Percentiles rank a stretch among this genome's conserved stretches.
Evolutionary conservation across 53 echinoderm and acorn worm genomes (phyloP).

Genomic region (Pentamera pediparva): DNA sequence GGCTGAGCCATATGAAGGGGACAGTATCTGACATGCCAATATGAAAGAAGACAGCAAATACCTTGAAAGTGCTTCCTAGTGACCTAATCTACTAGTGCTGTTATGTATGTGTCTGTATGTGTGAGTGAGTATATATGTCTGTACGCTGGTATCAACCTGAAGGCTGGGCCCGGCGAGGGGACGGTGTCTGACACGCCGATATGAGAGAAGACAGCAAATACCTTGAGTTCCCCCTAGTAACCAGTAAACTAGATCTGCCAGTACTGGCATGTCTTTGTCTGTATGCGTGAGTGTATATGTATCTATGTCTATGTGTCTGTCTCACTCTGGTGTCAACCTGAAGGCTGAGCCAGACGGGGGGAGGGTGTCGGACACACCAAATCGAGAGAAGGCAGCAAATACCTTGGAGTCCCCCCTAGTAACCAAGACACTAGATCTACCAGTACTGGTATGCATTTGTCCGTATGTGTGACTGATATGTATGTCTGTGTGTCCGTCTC

Average conservation of each 20-base stretch:
- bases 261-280: slow-evolving; percentile 6
- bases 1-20: too few species aligned
- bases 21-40: too few species aligned
- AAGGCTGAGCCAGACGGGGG: slow-evolving; percentile 2
- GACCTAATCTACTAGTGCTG: too few species aligned
- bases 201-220: not conserved
- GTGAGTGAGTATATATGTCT: too few species aligned
- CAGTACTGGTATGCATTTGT: slow-evolving; percentile 11
- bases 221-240: slow-evolving; percentile 29
- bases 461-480: too few species aligned
- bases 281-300: too few species aligned
- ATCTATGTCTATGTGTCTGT: too few species aligned
- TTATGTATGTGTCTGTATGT: too few species aligned
- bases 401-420: slow-evolving; percentile 28
- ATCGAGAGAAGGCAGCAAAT: not conserved
- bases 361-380: slow-evolving; percentile 17
- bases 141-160: slow-evolving; percentile 16
- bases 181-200: slow-evolving; percentile 19
- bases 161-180: not conserved
- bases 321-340: slow-evolving; percentile 18
- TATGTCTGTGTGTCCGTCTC: too few species aligned
- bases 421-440: slow-evolving; percentile 34
- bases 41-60: too few species aligned
- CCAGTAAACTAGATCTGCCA: slow-evolving; percentile 35
- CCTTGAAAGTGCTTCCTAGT: too few species aligned